Evolutionary conservation across 1,140 invertebrate species (phyloP).

Genomic region (Apis dorsata): DNA sequence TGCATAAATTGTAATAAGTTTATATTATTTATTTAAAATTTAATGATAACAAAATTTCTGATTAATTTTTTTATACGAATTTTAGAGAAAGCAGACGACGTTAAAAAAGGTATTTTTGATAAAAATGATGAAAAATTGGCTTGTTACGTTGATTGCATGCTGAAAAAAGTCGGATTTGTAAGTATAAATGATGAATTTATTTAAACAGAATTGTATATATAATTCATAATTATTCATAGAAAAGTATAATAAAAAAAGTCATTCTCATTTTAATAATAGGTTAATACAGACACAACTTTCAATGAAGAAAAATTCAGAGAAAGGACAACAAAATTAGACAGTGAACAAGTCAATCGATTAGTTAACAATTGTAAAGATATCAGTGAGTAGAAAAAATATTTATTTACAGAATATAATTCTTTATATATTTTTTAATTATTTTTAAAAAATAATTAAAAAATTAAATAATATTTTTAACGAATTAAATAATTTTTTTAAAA

Average conservation of each 20-base stretch:
- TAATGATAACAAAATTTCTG: not conserved
- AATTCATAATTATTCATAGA: too few relatives aligned
- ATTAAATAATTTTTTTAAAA: not conserved
- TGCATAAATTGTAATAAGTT: not conserved
- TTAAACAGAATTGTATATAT: not conserved
- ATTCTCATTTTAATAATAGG: conserved; percentile 49
- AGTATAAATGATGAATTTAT: conserved; percentile 1
- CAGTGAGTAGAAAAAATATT: conserved; percentile 54
- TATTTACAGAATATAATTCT: too few relatives aligned
- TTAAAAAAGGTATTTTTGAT: conserved; percentile 51
- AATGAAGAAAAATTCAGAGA: conserved; percentile 60
- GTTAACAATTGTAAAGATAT: conserved; percentile 55
- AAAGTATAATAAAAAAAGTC: not conserved
- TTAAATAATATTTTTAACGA: not conserved
- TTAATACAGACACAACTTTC: conserved; percentile 63
- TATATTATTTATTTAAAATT: too few relatives aligned
- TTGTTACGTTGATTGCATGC: conserved; percentile 56
- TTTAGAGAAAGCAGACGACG: conserved; percentile 60
- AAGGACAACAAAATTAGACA: conserved; percentile 49
- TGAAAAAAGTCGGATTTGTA: conserved; percentile 62
- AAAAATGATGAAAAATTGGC: conserved; percentile 51
- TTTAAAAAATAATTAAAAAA: too few relatives aligned
- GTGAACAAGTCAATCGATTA: conserved; percentile 54
- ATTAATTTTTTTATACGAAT: not conserved
- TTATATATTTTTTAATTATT: too few relatives aligned